Base-by-base conservation (phyloP, 1,140 invertebrate species). In the Penaeus indicus region DNA sequence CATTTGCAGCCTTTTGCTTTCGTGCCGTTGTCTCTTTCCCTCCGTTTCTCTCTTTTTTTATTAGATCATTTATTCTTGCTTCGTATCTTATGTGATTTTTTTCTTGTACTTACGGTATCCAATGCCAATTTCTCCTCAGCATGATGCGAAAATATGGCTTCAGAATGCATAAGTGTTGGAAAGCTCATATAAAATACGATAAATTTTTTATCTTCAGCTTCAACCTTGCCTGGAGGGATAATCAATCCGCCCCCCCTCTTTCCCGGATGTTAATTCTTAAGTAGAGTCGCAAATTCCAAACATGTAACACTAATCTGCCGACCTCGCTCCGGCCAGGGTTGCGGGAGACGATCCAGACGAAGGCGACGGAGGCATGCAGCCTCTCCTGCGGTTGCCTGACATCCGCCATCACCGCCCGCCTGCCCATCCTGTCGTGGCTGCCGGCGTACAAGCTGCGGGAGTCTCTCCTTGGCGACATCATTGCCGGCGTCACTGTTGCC, bases 401-500 rank as follows among this genome's bases (percentile, higher is more conserved):
- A 21, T 84, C 81, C 22, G 21, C 60, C 81, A 64, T 88, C 27
- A 84, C 81, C 18, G 63, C 22, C 27, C 54, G 85, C 42, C 60
- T 91, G 18, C 91, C 91, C 19, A 91, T 91, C 84, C 86, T 90
- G 16, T 67, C 79, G 10, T 91, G 90, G 91, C 77, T 91, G 62
- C 89, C 89, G 16, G 25, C 60, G 21, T 91, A 91, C 85, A 67
- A 67, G 67, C 27, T 85, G 22, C 64, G 63, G 62, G 63, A 79
- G 22, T 85, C 78, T 19, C 87, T 91, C 8, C 22, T 91, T 1
- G 89, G 88, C 4, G 91, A 91, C 78, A 22, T 87, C 69, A 77
- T 93, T 27, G 92, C 94, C 2, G 97, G 97, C 5, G 93, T 97
- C 75, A 98, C 97, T 1, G 96, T 97, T 11, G 96, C 96, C n/a